A percentile compares a stretch with the other conserved stretches of the same genome.
Evolutionary conservation across 1,140 invertebrate genomes (phyloP).

Genomic region (Marisa cornuarietis): DNA sequence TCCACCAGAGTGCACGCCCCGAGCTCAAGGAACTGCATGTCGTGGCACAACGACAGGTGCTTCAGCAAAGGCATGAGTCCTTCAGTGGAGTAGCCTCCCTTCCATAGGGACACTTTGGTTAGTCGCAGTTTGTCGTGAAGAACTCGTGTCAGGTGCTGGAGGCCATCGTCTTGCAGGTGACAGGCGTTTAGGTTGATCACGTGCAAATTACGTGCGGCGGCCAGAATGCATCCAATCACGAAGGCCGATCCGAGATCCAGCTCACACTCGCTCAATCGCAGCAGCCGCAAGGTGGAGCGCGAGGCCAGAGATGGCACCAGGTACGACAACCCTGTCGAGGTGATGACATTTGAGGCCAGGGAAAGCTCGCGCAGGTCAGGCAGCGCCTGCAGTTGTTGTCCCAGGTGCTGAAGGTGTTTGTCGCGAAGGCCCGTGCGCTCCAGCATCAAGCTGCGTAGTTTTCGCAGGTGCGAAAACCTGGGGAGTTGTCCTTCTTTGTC

Average conservation of each 20-base stretch:
- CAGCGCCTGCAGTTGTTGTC: background rate
- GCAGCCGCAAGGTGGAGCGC: conserved; percentile 2
- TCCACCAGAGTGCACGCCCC: conserved; percentile 14
- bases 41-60: background rate
- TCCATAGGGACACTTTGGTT: conserved; percentile 9
- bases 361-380: conserved; percentile 13
- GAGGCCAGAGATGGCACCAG: conserved; percentile 8
- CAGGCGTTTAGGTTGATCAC: conserved; percentile 18
- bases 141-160: background rate
- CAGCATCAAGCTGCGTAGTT: conserved; percentile 7
- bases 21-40: conserved; percentile 15
- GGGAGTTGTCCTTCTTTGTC: background rate
- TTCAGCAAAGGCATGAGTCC: conserved; percentile 9
- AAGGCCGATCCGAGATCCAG: conserved; percentile 14
- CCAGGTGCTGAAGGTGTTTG: background rate
- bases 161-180: conserved; percentile 9
- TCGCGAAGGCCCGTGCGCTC: conserved; percentile 5
- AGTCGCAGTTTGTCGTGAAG: background rate
- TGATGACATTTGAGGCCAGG: conserved; percentile 8
- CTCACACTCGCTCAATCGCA: conserved; percentile 10
- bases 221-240: conserved; percentile 14
- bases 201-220: conserved; percentile 4
- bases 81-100: conserved; percentile 4
- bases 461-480: conserved; percentile 7
- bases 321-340: conserved; percentile 4